Evolutionary conservation across 2,797 vertebrate species (phyloP).

Genomic region (Florisuga fusca): DNA sequence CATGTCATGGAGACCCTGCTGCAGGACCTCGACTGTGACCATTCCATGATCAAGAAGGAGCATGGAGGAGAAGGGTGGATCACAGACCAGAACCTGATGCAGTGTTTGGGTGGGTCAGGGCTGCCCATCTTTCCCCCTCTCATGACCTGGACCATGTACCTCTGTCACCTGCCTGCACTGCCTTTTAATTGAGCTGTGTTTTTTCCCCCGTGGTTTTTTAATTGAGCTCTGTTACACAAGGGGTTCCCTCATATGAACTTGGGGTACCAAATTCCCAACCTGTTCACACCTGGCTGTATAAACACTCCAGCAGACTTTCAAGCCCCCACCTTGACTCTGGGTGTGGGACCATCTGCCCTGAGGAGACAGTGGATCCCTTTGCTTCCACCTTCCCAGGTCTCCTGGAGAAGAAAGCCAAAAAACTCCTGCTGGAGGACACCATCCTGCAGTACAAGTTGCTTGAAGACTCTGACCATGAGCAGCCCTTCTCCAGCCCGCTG

Average conservation of each 20-base stretch:
- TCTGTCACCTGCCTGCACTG: accelerated
- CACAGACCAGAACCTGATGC: conserved; percentile 53
- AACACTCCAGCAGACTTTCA: too few relatives aligned
- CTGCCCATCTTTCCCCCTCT: accelerated
- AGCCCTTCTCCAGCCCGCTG: too few relatives aligned
- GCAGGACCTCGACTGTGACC: not conserved
- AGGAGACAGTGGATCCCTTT: too few relatives aligned
- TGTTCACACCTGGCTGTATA: too few relatives aligned
- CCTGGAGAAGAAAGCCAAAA: too few relatives aligned
- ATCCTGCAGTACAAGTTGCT: too few relatives aligned
- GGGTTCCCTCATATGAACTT: not conserved
- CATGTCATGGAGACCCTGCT: conserved; percentile 1
- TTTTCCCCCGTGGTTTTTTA: not conserved
- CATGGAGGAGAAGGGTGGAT: conserved; percentile 54
- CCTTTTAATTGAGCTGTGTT: not conserved
- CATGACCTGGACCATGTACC: accelerated
- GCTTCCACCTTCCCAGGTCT: too few relatives aligned
- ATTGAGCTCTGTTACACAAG: accelerated
- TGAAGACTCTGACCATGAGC: too few relatives aligned
- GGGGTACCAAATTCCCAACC: too few relatives aligned
- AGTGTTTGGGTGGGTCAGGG: conserved; percentile 70
- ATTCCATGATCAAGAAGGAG: conserved; percentile 7
- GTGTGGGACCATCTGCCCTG: too few relatives aligned
- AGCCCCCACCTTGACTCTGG: too few relatives aligned
- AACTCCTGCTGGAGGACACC: too few relatives aligned